Percentiles rank a stretch among this genome's conserved stretches.
Conservation (phyloP, 2,797 vertebrate species). For the Pitangus sulphuratus region DNA sequence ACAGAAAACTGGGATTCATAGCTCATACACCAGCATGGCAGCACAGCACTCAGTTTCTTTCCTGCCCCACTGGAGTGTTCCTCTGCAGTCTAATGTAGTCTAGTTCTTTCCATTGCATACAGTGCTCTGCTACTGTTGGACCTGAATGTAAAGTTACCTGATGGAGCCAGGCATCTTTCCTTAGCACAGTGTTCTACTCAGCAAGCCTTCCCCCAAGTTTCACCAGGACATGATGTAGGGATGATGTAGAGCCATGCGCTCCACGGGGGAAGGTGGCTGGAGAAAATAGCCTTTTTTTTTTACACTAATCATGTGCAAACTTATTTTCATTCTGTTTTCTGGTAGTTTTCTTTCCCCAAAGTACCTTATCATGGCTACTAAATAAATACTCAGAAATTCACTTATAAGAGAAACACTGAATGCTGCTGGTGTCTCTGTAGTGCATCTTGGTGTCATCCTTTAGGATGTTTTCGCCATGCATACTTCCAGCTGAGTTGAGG, state of each 20-base stretch:
- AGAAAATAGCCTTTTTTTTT: neutral
- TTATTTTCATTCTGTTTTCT: neutral
- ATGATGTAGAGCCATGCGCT: neutral
- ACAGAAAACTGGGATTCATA: neutral
- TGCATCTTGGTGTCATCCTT: neutral
- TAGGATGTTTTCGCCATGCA: neutral
- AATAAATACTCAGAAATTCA: neutral
- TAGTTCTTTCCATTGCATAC: neutral
- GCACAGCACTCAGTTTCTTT: neutral
- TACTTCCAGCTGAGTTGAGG: neutral
- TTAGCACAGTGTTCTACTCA: neutral
- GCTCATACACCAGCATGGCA: neutral
- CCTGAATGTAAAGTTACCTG: neutral
- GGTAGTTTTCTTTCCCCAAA: neutral
- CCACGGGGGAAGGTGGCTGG: neutral
- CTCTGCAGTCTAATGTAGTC: neutral
- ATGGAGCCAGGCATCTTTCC: neutral
- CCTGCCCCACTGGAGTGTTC: neutral
- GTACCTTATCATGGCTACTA: neutral
- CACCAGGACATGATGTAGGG: neutral
- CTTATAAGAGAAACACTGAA: neutral
- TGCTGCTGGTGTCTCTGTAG: neutral
- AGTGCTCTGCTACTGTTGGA: neutral
- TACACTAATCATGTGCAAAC: neutral
- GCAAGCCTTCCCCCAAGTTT: fast-evolving